Evolutionary conservation across 2,797 vertebrate genomes (phyloP).

Genomic region (Myotis planiceps): DNA sequence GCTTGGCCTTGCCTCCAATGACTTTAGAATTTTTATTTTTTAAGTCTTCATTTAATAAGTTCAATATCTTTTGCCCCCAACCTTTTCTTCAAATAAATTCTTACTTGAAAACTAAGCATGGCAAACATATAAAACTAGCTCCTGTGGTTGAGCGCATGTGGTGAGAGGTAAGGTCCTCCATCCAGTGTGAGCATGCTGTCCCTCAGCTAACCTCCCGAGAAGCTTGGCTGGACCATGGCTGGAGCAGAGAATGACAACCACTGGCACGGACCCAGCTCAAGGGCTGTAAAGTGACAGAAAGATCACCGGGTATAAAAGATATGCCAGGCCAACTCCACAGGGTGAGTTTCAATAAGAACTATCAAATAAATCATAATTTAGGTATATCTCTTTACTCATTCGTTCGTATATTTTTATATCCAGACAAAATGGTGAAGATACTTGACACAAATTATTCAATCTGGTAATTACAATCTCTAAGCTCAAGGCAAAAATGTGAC

Average conservation of each 20-base stretch:
- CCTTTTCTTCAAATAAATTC: neutral
- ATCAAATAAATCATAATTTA: neutral
- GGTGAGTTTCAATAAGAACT: neutral
- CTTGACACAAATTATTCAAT: neutral
- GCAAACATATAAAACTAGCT: neutral
- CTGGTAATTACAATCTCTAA: conserved; percentile 17
- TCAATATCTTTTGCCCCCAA: neutral
- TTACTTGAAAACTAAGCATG: neutral
- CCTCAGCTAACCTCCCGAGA: neutral
- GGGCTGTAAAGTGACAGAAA: neutral
- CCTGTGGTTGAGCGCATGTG: too few species aligned
- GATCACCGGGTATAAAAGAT: neutral
- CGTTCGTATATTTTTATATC: neutral
- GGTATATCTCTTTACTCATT: neutral
- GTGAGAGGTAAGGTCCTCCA: neutral
- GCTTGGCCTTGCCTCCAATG: neutral
- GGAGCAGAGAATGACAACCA: neutral
- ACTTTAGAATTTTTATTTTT: neutral
- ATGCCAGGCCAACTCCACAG: neutral
- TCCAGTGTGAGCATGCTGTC: accelerated
- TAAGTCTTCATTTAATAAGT: neutral
- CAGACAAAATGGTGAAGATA: neutral
- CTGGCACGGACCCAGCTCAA: neutral
- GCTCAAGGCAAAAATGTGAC: conserved; percentile 10
- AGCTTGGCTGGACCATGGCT: neutral